Base-by-base conservation (phyloP, 2,113 vertebrate species). In the Raja brachyura region DNA sequence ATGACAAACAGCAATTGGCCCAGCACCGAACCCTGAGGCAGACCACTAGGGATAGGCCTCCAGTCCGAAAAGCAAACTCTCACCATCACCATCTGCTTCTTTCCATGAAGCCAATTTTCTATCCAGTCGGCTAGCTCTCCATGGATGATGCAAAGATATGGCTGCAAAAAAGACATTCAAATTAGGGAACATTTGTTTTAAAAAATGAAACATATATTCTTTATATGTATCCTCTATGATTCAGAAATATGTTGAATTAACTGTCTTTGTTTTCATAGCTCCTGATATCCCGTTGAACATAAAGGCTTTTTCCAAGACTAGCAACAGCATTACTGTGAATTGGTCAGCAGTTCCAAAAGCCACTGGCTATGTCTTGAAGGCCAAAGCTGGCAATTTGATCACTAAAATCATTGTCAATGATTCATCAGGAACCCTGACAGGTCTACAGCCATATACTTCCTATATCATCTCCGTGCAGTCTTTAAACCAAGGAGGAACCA, bases 261-360 rank as follows among this genome's bases (percentile, higher is more conserved):
- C n/a, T 90, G 56, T 25, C 59, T 83, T 93, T 54, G 31, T 75
- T 78, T 31, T 93, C 77, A 8, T 94, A 99, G 98, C 97, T 94
- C 98, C 98, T 8, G 97, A 97, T 4, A 94, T 96, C 31, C 98
- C 98, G 63, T 94, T 94, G 92, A 97, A 98, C 90, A 93, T 96
- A 6, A 95, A 97, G 94, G 97, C 96, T 73, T 98, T 98, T 95
- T 99, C 98, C 93, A 99, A 99, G 95, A 93, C 96, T 70, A 98
- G 98, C 94, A 95, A 95, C 94, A 98, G 98, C 93, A 97, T 99
- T 96, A 99, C 97, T 5, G 98, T 98, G 94, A 97, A 98, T 94
- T 99, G 98, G 96, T 95, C 93, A 6, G 93, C 95, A 0, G 97
- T 97, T 90, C 93, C 95, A 0, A 98, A 97, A 68, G 98, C 98